A percentile compares a stretch with the other conserved stretches of the same genome.
phyloP scores from a whole-genome alignment of 2,888 invertebrate species.

The Drosophila putrida region DNA sequence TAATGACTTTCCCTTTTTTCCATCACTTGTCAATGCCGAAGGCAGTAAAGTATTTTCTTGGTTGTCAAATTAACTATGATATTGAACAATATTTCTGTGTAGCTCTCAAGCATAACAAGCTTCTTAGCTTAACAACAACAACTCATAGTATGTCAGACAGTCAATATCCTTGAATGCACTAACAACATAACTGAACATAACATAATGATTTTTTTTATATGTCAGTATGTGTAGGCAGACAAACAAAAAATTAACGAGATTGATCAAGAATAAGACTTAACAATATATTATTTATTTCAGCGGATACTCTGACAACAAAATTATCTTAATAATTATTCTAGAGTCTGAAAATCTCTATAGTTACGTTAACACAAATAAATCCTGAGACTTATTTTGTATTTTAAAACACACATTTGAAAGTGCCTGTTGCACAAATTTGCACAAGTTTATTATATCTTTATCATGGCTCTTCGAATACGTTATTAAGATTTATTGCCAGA shows the following conservation, averaged over 20 bases:
- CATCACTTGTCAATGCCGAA: conserved; percentile 3
- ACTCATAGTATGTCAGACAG: not conserved
- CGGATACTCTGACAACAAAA: too few relatives aligned
- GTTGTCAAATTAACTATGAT: conserved; percentile 5
- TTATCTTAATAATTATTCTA: too few relatives aligned
- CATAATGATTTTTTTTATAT: too few relatives aligned
- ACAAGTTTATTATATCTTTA: not conserved
- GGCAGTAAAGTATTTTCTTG: not conserved
- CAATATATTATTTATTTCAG: too few relatives aligned
- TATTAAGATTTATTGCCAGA: conserved; percentile 10
- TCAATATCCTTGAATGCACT: not conserved
- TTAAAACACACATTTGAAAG: not conserved
- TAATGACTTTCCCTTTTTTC: not conserved
- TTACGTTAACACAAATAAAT: too few relatives aligned
- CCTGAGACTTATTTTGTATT: too few relatives aligned
- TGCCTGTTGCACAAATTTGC: conserved; percentile 5
- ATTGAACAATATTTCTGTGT: not conserved
- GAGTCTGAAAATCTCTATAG: too few relatives aligned
- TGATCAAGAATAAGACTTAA: too few relatives aligned
- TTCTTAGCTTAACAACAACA: not conserved
- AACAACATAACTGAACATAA: too few relatives aligned
- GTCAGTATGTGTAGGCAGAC: too few relatives aligned
- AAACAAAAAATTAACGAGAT: too few relatives aligned
- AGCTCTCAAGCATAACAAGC: not conserved
- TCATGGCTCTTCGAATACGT: not conserved